Conservation (phyloP, 2,888 invertebrate species). For the Tetheella fluctuosa region DNA sequence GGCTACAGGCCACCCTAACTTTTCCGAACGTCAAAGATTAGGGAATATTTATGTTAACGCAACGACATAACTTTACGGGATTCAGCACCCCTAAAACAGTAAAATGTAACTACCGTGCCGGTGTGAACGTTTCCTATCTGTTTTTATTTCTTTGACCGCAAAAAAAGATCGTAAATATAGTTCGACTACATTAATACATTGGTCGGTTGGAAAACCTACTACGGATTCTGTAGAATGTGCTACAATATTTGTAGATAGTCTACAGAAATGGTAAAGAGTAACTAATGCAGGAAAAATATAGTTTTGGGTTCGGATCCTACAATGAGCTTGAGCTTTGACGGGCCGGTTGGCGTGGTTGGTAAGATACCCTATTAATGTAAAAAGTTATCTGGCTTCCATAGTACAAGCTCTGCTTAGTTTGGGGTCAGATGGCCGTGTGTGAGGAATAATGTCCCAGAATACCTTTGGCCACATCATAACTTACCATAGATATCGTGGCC, state of each 20-base stretch:
- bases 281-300: no score
- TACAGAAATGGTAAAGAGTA: no score
- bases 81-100: constrained; percentile 11
- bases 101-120: constrained; percentile 7
- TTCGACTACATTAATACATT: background rate
- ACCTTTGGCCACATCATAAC: no score
- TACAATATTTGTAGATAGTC: background rate
- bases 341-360: no score
- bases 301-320: no score
- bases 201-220: background rate
- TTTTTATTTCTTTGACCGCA: constrained; percentile 3
- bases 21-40: constrained; percentile 29
- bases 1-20: background rate
- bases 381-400: no score
- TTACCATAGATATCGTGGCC: no score
- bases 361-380: no score
- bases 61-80: background rate
- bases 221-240: background rate
- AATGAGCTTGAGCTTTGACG: no score
- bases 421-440: no score
- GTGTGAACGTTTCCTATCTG: constrained; percentile 5
- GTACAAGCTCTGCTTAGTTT: no score
- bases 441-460: no score
- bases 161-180: constrained; percentile 5
- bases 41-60: constrained; percentile 34